phyloP scores from a whole-genome alignment of 2,113 vertebrate species.

The Penelope pileata region DNA sequence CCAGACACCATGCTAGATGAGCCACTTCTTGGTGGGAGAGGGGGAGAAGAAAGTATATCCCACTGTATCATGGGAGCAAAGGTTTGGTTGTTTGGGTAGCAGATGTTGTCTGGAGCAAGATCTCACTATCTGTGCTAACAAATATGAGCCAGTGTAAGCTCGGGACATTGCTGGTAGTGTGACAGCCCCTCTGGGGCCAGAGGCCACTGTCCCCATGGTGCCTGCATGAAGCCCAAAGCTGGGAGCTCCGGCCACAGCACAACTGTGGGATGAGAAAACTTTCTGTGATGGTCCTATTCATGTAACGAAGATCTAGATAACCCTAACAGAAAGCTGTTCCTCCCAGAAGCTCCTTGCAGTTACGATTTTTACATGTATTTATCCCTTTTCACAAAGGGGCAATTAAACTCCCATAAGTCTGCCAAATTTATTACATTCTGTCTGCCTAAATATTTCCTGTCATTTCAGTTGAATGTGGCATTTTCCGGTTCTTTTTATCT shows the following conservation, averaged over 20 bases:
- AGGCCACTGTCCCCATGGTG: background rate
- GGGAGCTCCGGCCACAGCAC: background rate
- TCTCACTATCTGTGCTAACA: background rate
- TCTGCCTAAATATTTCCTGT: conserved; percentile 68
- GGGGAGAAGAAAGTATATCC: background rate
- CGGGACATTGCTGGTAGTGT: background rate
- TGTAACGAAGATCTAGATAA: background rate
- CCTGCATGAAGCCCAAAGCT: background rate
- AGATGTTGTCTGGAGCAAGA: background rate
- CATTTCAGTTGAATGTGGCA: conserved; percentile 64
- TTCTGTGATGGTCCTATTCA: background rate
- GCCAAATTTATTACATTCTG: conserved; percentile 65
- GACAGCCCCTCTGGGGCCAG: background rate
- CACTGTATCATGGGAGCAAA: background rate
- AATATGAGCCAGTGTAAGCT: background rate
- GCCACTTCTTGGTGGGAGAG: background rate
- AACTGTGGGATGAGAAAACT: rapidly evolving
- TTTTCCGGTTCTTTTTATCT: conserved; percentile 70
- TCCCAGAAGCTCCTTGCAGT: background rate
- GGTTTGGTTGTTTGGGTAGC: background rate
- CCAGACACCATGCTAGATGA: background rate
- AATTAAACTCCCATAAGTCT: conserved; percentile 52
- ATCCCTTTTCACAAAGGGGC: conserved; percentile 36
- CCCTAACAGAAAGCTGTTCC: background rate
- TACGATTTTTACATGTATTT: conserved; percentile 21